A percentile compares a stretch with the other conserved stretches of the same genome.
Conservation (phyloP, 2,797 vertebrate genomes). For the Neosilurus hyrtlii region DNA sequence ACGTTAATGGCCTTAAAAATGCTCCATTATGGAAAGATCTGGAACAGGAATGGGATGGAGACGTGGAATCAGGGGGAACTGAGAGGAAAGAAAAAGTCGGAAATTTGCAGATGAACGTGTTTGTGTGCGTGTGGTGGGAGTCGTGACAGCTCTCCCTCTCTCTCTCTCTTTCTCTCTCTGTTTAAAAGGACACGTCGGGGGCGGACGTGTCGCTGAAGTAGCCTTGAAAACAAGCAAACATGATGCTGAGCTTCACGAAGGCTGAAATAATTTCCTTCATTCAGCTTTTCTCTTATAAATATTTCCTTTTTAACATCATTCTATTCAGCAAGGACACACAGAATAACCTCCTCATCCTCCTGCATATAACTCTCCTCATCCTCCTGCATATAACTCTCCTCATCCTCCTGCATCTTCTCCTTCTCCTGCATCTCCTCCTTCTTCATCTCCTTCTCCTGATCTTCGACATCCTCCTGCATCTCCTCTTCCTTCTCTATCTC, state of each 20-base stretch:
- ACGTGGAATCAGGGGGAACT: too few species aligned
- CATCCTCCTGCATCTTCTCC: background rate
- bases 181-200: constrained; percentile 43
- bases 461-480: too few species aligned
- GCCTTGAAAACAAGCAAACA: constrained; percentile 49
- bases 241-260: constrained; percentile 6
- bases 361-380: background rate
- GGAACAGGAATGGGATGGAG: background rate
- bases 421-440: too few species aligned
- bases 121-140: constrained; percentile 5
- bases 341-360: background rate
- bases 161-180: background rate
- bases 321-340: background rate
- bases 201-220: constrained; percentile 38
- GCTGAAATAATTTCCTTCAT: constrained; percentile 12
- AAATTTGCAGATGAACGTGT: constrained; percentile 21
- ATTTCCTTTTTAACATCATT: constrained; percentile 7
- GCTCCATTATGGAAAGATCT: constrained; percentile 35
- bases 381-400: too few species aligned
- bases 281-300: background rate
- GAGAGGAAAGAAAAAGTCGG: background rate
- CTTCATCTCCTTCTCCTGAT: too few species aligned
- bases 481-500: too few species aligned
- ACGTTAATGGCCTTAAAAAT: constrained; percentile 40
- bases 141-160: constrained; percentile 44